Conservation (phyloP, 2,797 vertebrate genomes). For the Spinus olivaceus region DNA sequence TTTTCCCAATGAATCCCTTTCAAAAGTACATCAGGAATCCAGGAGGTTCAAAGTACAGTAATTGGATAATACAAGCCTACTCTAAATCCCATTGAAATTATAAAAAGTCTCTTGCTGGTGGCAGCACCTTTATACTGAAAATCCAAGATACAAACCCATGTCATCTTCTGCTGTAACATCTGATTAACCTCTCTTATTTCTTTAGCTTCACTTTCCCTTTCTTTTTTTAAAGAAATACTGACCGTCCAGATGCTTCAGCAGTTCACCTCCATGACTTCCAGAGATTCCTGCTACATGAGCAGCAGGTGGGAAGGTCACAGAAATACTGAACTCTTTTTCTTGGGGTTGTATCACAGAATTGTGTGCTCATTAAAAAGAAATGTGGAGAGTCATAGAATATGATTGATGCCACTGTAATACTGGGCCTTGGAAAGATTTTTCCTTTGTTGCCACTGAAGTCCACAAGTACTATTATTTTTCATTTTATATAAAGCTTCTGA, state of each 20-base stretch:
- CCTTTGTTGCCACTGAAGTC: background rate
- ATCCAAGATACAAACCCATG: background rate
- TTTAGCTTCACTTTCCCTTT: background rate
- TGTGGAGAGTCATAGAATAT: background rate
- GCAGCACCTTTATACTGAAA: background rate
- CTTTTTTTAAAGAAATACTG: conserved; percentile 82
- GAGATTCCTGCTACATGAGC: conserved; percentile 88
- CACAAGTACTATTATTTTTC: background rate
- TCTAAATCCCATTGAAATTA: background rate
- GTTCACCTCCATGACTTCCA: conserved; percentile 93
- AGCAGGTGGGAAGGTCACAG: conserved; percentile 81
- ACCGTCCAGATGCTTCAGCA: conserved; percentile 86
- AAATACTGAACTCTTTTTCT: background rate
- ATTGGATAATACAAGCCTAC: background rate
- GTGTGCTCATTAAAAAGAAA: background rate
- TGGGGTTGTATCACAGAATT: background rate
- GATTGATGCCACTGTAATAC: background rate
- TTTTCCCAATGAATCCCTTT: background rate
- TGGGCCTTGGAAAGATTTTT: background rate
- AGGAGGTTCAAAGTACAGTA: background rate
- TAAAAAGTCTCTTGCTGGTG: background rate
- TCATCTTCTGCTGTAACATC: background rate
- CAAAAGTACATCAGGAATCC: background rate
- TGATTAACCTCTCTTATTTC: background rate
- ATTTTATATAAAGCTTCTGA: background rate